Evolutionary conservation across 2,797 vertebrate species (phyloP), one percentile per base, ranked within the genome.

Genomic region (Aselliscus stoliczkanus): DNA sequence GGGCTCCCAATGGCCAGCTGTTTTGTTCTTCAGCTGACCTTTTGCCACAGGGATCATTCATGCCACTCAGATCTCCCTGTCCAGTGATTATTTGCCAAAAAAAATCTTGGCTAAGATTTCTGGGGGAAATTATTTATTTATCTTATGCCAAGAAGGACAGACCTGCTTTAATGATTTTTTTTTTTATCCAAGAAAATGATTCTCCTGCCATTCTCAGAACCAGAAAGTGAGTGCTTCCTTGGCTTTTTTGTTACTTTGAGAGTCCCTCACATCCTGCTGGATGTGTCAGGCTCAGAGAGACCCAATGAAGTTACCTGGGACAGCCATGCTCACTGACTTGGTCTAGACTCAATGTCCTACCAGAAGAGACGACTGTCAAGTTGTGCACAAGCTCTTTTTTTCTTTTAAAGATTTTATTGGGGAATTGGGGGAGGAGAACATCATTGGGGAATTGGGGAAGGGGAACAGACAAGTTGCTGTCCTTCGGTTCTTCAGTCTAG

Each of bases 211-310:
- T 80, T 85, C 44, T 76, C 50, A 58, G 88, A 72, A 72, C 47
- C 62, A 52, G 27, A n/a, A n/a, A 95, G 56, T 56, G 54, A 50
- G 50, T 4, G 6, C 42, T 73, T 23, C 31, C 73, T 44, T n/a
- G 52, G 47, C 47, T n/a, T 37, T 90, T 76, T 69, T 1, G 0
- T 85, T 81, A 15, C 20, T 2, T 29, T 0, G 14, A 37, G 56
- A 42, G 23, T 13, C 12, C 27, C 31, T 58, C 44, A 2, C 0
- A 1, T n/a, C 90, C 31, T 8, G 0, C 0, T 0, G 56, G 29
- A 20, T 7, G 20, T 0, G 4, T 47, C 23, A 2, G 52, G 67
- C 76, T 60, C 60, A 18, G 31, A 37, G 86, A 44, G 73, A 39
- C 31, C 34, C 5, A 25, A 47, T 4, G 29, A 18, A 13, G 34